These are phyloP conservation scores for Dicaeum eximium DNA, from an alignment of 2,113 vertebrate species.

Conservation along the genomic window DNA sequence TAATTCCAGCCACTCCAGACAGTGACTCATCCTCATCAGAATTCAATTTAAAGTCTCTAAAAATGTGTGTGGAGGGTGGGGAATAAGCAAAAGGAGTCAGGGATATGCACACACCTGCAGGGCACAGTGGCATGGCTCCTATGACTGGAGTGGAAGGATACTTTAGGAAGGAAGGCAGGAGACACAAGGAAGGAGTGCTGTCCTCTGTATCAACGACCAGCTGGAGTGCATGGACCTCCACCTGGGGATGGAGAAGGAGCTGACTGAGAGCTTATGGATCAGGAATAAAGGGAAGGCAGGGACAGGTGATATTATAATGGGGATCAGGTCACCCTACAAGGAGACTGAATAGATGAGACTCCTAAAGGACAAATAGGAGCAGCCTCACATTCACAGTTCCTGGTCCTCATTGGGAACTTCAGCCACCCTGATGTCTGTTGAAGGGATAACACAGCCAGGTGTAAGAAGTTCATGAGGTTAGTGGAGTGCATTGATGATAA, in stretches of 20 bases:
- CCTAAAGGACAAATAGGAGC: background rate
- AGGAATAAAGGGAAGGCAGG: background rate
- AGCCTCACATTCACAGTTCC: background rate
- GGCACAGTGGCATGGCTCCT: background rate
- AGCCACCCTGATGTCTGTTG: background rate
- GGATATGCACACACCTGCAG: accelerated
- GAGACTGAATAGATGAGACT: background rate
- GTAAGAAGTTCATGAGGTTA: background rate
- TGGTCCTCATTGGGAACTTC: background rate
- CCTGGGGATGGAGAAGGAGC: background rate
- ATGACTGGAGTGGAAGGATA: background rate
- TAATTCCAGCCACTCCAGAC: background rate
- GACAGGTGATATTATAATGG: background rate
- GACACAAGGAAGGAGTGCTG: background rate
- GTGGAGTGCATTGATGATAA: background rate
- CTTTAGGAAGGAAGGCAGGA: background rate
- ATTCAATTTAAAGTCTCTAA: background rate
- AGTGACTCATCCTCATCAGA: background rate
- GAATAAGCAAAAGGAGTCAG: background rate
- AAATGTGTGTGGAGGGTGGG: background rate
- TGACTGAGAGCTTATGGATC: background rate
- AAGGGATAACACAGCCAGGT: background rate
- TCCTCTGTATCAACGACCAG: background rate
- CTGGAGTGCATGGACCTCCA: background rate
- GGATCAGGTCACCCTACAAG: no score